A percentile compares a stretch with the other conserved stretches of the same genome.
Evolutionary conservation across 2,888 invertebrate species (phyloP).

Genomic region (Heteromyza rotundicornis): DNA sequence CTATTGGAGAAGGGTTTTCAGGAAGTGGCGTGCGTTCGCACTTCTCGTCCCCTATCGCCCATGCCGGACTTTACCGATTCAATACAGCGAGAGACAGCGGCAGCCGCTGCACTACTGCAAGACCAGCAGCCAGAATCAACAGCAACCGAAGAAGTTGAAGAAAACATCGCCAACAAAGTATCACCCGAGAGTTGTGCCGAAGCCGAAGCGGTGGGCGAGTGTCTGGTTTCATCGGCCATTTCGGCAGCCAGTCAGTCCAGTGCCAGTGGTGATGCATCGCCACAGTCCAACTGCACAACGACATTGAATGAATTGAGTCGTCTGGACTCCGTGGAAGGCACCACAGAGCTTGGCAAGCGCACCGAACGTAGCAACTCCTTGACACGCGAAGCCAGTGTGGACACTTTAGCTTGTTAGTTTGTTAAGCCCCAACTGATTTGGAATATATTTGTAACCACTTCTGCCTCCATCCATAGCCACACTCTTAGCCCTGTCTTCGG

Average conservation of each 20-base stretch:
- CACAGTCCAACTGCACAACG: conserved; percentile 37
- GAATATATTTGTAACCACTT: background rate
- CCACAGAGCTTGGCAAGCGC: conserved; percentile 41
- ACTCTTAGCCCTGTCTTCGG: conserved; percentile 50
- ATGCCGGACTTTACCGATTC: conserved; percentile 69
- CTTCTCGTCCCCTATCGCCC: conserved; percentile 75
- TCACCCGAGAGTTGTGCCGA: conserved; percentile 29
- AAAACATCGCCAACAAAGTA: conserved; percentile 22
- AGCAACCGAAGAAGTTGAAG: conserved; percentile 21
- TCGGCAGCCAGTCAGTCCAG: conserved; percentile 39
- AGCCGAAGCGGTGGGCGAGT: conserved; percentile 38
- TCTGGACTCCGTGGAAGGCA: conserved; percentile 46
- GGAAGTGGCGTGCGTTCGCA: conserved; percentile 81
- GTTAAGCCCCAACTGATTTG: background rate
- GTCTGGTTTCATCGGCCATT: conserved; percentile 42
- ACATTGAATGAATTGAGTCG: conserved; percentile 53
- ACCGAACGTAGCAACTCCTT: conserved; percentile 63
- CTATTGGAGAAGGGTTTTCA: conserved; percentile 85
- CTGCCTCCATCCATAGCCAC: conserved; percentile 42
- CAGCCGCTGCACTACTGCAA: background rate
- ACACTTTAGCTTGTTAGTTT: conserved; percentile 65
- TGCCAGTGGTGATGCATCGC: conserved; percentile 48
- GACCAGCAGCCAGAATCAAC: conserved; percentile 5
- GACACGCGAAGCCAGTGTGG: conserved; percentile 75
- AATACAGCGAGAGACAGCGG: conserved; percentile 43